These are phyloP conservation scores for Zosterops lateralis DNA, from an alignment of 2,113 vertebrate species.

Conservation along the genomic window DNA sequence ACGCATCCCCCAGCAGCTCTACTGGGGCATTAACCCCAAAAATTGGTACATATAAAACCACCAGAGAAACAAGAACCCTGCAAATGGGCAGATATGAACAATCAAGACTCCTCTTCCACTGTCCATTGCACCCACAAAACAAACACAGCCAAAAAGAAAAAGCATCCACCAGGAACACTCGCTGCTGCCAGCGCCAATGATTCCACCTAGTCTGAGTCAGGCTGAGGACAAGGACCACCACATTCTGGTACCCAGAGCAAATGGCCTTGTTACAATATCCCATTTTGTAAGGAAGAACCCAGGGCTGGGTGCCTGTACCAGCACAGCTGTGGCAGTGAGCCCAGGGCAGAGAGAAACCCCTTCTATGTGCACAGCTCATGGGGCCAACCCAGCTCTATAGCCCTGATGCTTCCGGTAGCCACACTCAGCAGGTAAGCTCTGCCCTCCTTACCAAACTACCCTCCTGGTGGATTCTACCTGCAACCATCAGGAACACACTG, in stretches of 20 bases:
- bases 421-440: not conserved
- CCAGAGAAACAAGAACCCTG: not conserved
- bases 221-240: not conserved
- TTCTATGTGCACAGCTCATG: not conserved
- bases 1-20: rapidly evolving
- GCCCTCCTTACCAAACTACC: not conserved
- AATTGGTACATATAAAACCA: not conserved
- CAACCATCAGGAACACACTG: not conserved
- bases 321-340: not conserved
- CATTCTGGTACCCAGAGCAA: not conserved
- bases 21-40: not conserved
- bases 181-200: rapidly evolving
- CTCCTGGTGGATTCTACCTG: not conserved
- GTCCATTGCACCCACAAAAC: not conserved
- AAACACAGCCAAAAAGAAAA: not conserved
- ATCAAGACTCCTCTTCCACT: not conserved
- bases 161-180: rapidly evolving
- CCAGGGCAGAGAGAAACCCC: not conserved
- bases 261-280: rapidly evolving
- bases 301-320: not conserved
- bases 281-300: not conserved
- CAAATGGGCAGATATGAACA: not conserved
- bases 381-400: rapidly evolving
- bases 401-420: not conserved
- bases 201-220: rapidly evolving